Percentiles rank a stretch among this genome's conserved stretches.
Evolutionary conservation across 2,113 vertebrate genomes (phyloP).

Genomic region (Protomyctophum bolini): DNA sequence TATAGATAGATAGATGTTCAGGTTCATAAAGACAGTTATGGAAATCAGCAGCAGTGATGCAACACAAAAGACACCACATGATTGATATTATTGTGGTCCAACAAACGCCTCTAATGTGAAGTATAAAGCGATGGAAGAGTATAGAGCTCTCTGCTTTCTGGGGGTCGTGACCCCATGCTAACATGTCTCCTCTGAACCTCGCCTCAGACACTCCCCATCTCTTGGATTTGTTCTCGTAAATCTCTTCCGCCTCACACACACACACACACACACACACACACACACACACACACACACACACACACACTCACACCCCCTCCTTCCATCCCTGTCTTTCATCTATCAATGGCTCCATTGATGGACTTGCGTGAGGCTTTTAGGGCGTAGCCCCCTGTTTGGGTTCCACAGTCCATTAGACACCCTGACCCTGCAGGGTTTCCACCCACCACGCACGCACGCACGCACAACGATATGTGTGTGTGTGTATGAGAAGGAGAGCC

Average conservation of each 20-base stretch:
- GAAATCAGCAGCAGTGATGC: too few species aligned
- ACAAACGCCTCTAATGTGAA: constrained; percentile 14
- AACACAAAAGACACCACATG: background rate
- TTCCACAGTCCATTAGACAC: constrained; percentile 29
- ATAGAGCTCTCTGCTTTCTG: background rate
- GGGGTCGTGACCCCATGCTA: constrained; percentile 49
- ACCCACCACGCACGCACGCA: background rate
- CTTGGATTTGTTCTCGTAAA: constrained; percentile 54
- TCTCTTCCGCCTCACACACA: constrained; percentile 25
- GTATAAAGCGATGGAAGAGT: constrained; percentile 25
- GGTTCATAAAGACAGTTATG: too few species aligned
- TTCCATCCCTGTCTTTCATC: constrained; percentile 46
- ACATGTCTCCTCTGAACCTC: constrained; percentile 47
- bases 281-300: constrained; percentile 16
- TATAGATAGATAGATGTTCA: too few species aligned
- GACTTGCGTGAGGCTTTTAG: constrained; percentile 49
- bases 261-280: constrained; percentile 28
- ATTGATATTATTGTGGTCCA: background rate
- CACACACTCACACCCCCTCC: constrained; percentile 38
- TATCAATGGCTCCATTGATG: constrained; percentile 73
- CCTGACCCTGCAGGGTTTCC: constrained; percentile 30
- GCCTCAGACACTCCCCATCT: constrained; percentile 50
- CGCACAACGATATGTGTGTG: too few species aligned
- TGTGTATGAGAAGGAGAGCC: too few species aligned
- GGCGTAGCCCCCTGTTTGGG: constrained; percentile 45